Conservation (phyloP, 2,888 invertebrate genomes). For the Phlogophora meticulosa region DNA sequence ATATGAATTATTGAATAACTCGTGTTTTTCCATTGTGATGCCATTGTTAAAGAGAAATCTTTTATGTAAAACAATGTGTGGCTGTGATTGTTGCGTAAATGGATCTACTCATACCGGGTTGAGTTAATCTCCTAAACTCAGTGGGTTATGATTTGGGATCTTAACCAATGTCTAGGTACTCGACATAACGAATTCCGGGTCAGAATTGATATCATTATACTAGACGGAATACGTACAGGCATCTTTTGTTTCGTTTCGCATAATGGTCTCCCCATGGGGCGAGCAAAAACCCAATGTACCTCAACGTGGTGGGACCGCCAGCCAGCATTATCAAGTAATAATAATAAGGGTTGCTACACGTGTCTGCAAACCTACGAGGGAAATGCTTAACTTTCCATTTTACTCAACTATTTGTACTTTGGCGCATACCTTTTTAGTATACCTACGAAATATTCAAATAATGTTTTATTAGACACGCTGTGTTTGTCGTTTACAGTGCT, state of each 20-base stretch:
- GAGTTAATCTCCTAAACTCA: background rate
- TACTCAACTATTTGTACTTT: background rate
- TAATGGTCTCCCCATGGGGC: too few relatives aligned
- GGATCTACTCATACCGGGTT: background rate
- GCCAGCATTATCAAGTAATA: background rate
- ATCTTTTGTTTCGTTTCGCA: background rate
- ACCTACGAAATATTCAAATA: conserved; percentile 15
- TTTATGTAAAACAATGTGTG: conserved; percentile 10
- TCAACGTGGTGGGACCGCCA: background rate
- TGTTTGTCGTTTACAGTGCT: conserved; percentile 22
- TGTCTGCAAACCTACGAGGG: too few relatives aligned
- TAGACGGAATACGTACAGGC: background rate
- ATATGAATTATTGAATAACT: conserved; percentile 71
- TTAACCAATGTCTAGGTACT: too few relatives aligned
- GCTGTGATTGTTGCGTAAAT: conserved; percentile 2
- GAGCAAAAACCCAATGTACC: background rate
- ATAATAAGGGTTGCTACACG: too few relatives aligned
- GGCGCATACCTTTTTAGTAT: too few relatives aligned
- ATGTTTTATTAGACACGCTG: conserved; percentile 48
- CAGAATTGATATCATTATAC: background rate
- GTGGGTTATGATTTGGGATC: background rate
- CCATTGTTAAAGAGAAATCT: conserved; percentile 34
- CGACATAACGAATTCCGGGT: too few relatives aligned
- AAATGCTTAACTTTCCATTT: background rate
- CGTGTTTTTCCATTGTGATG: conserved; percentile 52